phyloP scores from a whole-genome alignment of 1,140 invertebrate genomes.

The Penaeus vannamei region DNA sequence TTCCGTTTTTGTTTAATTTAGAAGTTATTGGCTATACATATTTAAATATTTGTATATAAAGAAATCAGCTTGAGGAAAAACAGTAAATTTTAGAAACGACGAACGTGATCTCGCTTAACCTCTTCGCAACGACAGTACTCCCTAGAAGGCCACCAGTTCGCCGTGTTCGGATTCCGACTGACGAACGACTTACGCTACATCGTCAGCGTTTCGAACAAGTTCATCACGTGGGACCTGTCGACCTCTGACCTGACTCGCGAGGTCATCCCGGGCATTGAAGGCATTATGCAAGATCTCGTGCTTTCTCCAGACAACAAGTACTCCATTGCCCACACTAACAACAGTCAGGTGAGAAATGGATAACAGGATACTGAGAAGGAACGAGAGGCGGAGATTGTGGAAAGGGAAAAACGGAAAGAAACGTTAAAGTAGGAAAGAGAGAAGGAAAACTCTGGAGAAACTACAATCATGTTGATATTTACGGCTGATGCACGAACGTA shows the following conservation, averaged over 20 bases:
- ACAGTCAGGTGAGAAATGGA: conserved; percentile 82
- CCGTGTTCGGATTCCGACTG: conserved; percentile 93
- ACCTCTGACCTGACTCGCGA: conserved; percentile 93
- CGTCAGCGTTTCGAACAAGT: conserved; percentile 95
- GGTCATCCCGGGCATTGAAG: conserved; percentile 92
- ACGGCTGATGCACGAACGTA: no score
- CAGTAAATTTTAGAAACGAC: neutral
- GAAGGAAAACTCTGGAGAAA: no score
- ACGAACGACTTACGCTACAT: conserved; percentile 94
- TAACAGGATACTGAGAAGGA: no score
- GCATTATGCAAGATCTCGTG: conserved; percentile 96
- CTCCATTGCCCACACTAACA: conserved; percentile 96
- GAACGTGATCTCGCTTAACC: neutral
- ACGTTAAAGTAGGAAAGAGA: no score
- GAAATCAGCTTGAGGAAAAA: neutral
- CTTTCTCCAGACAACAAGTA: conserved; percentile 96
- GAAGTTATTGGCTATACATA: no score
- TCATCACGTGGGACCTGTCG: conserved; percentile 97
- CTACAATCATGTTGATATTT: no score
- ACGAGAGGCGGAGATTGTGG: no score
- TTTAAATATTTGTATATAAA: no score
- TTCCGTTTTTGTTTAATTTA: no score
- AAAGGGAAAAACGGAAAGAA: no score
- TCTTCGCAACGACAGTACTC: conserved; percentile 82
- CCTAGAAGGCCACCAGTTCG: conserved; percentile 97